A percentile compares a stretch with the other conserved stretches of the same genome.
phyloP scores from a whole-genome alignment of 2,797 vertebrate genomes.

The Alauda arvensis region DNA sequence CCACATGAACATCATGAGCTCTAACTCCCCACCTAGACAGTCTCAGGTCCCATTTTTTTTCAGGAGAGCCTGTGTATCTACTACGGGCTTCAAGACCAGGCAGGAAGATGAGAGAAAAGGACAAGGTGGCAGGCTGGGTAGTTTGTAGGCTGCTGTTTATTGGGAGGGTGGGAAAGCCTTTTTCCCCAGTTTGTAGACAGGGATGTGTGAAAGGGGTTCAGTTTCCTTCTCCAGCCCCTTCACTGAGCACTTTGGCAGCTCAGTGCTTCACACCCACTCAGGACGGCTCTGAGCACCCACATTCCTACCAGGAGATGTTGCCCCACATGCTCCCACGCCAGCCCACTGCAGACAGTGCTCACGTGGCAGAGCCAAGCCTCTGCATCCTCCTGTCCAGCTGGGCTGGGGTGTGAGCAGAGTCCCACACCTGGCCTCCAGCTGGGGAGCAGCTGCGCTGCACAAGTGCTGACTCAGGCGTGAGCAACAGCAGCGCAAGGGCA shows the following conservation, averaged over 20 bases:
- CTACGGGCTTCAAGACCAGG: neutral
- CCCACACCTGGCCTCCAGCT: neutral
- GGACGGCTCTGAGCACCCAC: neutral
- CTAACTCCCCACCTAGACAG: neutral
- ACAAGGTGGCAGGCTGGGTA: neutral
- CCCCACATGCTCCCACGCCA: neutral
- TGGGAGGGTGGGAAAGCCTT: neutral
- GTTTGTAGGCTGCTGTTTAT: neutral
- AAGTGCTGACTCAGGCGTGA: constrained; percentile 26
- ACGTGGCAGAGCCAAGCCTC: neutral
- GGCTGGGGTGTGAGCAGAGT: neutral
- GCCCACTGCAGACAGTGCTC: neutral
- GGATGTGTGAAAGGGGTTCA: neutral
- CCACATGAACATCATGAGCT: neutral
- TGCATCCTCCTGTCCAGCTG: neutral
- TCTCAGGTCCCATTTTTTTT: neutral
- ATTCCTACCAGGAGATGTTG: neutral
- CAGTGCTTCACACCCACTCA: neutral
- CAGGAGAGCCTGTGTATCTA: neutral
- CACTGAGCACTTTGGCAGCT: neutral
- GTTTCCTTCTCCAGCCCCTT: neutral
- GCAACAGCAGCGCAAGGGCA: neutral
- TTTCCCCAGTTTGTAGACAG: neutral
- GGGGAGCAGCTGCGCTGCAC: neutral
- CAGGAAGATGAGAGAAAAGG: neutral